Conservation (phyloP, 2,888 invertebrate species). For the Sisyra nigra region DNA sequence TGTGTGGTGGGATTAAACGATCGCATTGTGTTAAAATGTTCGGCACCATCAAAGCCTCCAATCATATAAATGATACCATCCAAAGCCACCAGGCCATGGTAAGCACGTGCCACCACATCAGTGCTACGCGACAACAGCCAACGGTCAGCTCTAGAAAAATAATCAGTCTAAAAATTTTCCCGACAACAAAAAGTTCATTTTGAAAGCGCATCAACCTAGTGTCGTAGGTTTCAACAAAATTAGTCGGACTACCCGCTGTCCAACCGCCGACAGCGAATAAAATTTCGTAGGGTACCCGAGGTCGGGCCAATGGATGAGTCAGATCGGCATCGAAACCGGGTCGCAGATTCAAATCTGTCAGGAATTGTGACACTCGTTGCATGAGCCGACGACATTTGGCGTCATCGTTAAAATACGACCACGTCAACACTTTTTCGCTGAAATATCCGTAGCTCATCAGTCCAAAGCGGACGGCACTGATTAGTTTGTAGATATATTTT, state of each 20-base stretch:
- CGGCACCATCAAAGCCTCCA: conserved; percentile 67
- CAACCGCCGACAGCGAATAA: conserved; percentile 75
- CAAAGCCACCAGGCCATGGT: conserved; percentile 61
- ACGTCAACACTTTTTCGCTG: conserved; percentile 31
- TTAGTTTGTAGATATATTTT: conserved; percentile 36
- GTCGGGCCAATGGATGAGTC: conserved; percentile 41
- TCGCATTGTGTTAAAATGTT: conserved; percentile 62
- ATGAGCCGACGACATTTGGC: conserved; percentile 34
- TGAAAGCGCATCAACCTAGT: conserved; percentile 33
- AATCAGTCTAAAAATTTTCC: neutral
- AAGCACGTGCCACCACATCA: conserved; percentile 53
- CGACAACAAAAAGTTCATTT: neutral
- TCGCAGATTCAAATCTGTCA: conserved; percentile 32
- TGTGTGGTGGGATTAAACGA: conserved; percentile 64
- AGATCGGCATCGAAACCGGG: conserved; percentile 33
- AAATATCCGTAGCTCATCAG: conserved; percentile 42
- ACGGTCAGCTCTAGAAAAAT: conserved; percentile 42
- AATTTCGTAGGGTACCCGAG: conserved; percentile 60
- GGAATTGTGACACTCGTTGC: conserved; percentile 29
- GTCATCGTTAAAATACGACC: conserved; percentile 35
- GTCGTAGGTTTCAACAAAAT: conserved; percentile 63
- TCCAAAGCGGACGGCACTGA: conserved; percentile 50
- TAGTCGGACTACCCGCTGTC: conserved; percentile 71
- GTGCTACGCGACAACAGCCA: conserved; percentile 58
- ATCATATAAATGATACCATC: conserved; percentile 60